Conservation (phyloP, 1,140 invertebrate species). For the Ostrea edulis region DNA sequence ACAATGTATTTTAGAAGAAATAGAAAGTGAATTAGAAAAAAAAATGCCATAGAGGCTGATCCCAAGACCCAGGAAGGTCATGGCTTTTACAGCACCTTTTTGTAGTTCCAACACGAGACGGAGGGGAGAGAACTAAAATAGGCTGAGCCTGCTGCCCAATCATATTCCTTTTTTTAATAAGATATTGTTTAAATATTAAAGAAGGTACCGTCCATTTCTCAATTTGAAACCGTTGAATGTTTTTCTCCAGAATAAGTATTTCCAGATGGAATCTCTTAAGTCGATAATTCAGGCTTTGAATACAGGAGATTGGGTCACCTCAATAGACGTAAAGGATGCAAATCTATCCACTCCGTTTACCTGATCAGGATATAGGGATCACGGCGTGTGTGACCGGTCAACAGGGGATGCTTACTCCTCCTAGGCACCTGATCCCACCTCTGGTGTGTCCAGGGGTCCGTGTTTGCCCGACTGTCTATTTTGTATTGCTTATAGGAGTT, state of each 20-base stretch:
- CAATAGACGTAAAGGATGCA: slow-evolving; percentile 51
- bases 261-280: slow-evolving; percentile 52
- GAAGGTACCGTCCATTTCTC: slow-evolving; percentile 46
- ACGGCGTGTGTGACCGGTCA: no score
- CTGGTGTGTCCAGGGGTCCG: no score
- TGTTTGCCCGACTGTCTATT: no score
- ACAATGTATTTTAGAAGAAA: slow-evolving; percentile 40
- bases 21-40: slow-evolving; percentile 24
- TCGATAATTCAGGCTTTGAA: slow-evolving; percentile 51
- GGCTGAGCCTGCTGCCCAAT: no score
- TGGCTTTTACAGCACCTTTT: slow-evolving; percentile 49
- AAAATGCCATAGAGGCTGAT: slow-evolving; percentile 25
- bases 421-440: no score
- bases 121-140: no score
- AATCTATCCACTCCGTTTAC: no score
- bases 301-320: slow-evolving; percentile 47
- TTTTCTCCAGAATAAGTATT: slow-evolving; percentile 43
- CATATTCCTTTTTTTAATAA: no score
- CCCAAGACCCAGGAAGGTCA: background rate
- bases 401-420: no score
- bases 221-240: slow-evolving; percentile 46
- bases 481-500: no score
- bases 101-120: slow-evolving; percentile 48
- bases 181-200: no score
- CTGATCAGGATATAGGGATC: no score